Evolutionary conservation across 2,888 invertebrate genomes (phyloP).

Genomic region (Galerucella pusilla): DNA sequence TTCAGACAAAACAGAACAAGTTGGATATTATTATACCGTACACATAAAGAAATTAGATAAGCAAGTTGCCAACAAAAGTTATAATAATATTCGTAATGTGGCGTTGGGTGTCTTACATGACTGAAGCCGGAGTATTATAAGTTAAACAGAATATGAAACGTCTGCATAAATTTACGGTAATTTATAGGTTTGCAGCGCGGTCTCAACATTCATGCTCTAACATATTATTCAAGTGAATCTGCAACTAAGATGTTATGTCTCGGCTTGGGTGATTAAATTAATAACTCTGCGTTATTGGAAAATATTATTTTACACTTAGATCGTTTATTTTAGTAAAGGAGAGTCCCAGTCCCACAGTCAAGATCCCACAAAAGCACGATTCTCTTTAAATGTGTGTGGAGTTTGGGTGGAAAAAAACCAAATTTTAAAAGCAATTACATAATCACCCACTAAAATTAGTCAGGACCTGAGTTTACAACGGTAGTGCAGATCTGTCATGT

Average conservation of each 20-base stretch:
- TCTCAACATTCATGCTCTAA: neutral
- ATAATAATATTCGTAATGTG: neutral
- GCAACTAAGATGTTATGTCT: constrained; percentile 1
- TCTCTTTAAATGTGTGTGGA: too few relatives aligned
- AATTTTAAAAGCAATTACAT: too few relatives aligned
- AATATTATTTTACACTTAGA: neutral
- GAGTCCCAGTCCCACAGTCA: too few relatives aligned
- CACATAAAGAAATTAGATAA: constrained; percentile 8
- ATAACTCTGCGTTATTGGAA: neutral
- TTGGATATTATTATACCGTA: neutral
- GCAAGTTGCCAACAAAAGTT: constrained; percentile 9
- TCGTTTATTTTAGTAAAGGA: neutral
- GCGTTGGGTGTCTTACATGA: constrained; percentile 11
- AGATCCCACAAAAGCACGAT: too few relatives aligned
- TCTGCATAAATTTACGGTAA: constrained; percentile 18
- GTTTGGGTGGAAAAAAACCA: too few relatives aligned
- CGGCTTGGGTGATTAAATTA: neutral
- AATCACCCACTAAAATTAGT: too few relatives aligned
- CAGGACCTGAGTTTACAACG: too few relatives aligned
- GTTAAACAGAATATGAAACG: constrained; percentile 2
- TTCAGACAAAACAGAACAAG: neutral
- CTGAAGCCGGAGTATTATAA: neutral
- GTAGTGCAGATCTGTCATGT: too few relatives aligned
- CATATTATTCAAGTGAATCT: neutral
- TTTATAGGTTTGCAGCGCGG: neutral